Evolutionary conservation across 2,888 invertebrate species (phyloP).

Genomic region (Autographa pulchrina): DNA sequence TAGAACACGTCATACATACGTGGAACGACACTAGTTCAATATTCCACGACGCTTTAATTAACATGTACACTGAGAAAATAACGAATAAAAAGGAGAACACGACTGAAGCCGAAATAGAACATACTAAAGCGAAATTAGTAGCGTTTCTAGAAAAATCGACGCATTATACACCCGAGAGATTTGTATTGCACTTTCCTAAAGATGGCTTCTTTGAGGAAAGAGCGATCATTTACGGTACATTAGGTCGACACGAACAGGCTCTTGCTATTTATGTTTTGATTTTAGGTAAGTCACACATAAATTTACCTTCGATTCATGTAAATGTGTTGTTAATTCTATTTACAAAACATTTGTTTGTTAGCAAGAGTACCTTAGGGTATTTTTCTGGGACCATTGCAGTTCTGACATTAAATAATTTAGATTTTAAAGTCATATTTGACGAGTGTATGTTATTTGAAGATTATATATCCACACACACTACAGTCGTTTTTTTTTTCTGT

Average conservation of each 20-base stretch:
- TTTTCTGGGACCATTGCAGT: neutral
- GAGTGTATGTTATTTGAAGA: too few species aligned
- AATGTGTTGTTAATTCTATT: neutral
- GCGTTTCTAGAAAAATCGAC: conserved; percentile 94
- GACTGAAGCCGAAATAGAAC: conserved; percentile 79
- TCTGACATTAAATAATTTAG: too few species aligned
- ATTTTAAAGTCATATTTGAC: too few species aligned
- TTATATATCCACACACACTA: too few species aligned
- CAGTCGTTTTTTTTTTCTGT: too few species aligned
- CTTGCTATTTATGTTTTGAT: conserved; percentile 97
- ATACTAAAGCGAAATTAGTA: conserved; percentile 90
- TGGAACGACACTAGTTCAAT: conserved; percentile 96
- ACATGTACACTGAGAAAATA: conserved; percentile 95
- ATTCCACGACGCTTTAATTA: conserved; percentile 97
- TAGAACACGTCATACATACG: conserved; percentile 97
- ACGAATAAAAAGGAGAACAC: conserved; percentile 77
- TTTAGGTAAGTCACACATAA: conserved; percentile 87
- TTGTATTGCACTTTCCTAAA: conserved; percentile 95
- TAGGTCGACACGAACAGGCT: conserved; percentile 97
- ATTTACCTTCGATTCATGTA: neutral
- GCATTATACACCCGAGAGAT: conserved; percentile 95
- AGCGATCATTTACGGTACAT: conserved; percentile 97
- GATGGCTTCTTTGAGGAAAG: conserved; percentile 97
- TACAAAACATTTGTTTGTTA: too few species aligned
- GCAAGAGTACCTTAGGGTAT: neutral